These are phyloP conservation scores for Pluvialis apricaria DNA, from an alignment of 2,113 vertebrate genomes.

Conservation along the genomic window DNA sequence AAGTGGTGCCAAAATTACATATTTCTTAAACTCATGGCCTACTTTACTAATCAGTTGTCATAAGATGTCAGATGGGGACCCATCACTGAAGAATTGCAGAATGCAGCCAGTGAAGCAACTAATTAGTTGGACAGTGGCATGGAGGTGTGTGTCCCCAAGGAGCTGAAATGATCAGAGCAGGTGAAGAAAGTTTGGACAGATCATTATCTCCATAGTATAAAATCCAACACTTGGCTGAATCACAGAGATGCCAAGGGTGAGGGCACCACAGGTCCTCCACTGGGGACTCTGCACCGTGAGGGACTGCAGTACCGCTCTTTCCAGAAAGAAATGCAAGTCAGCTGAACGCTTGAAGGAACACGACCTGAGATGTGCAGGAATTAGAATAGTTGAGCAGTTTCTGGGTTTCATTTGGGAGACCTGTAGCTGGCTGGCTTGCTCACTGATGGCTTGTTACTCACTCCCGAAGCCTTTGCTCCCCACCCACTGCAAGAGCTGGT, in stretches of 20 bases:
- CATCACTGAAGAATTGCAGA: slow-evolving; percentile 68
- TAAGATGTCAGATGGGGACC: slow-evolving; percentile 71
- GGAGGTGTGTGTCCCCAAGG: slow-evolving; percentile 69
- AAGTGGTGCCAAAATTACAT: slow-evolving; percentile 56
- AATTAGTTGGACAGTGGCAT: slow-evolving; percentile 73
- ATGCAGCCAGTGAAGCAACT: slow-evolving; percentile 72
- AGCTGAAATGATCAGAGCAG: slow-evolving; percentile 59
- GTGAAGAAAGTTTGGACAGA: slow-evolving; percentile 66
- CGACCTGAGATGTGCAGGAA: background rate
- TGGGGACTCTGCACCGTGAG: fast-evolving
- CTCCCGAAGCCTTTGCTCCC: background rate
- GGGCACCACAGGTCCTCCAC: background rate
- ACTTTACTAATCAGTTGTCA: slow-evolving; percentile 76
- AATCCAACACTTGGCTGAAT: slow-evolving; percentile 35
- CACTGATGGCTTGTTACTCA: background rate
- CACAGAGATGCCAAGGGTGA: background rate
- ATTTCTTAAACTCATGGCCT: slow-evolving; percentile 71
- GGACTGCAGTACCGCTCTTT: background rate
- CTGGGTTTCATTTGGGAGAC: background rate
- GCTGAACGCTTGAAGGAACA: slow-evolving; percentile 51
- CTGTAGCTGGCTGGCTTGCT: background rate
- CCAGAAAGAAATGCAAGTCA: slow-evolving; percentile 27
- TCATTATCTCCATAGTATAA: slow-evolving; percentile 30
- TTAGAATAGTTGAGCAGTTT: slow-evolving; percentile 18
- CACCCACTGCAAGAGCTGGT: fast-evolving